These are phyloP conservation scores for Cichlasoma orientale DNA, from an alignment of 2,797 vertebrate genomes.

Conservation along the genomic window DNA sequence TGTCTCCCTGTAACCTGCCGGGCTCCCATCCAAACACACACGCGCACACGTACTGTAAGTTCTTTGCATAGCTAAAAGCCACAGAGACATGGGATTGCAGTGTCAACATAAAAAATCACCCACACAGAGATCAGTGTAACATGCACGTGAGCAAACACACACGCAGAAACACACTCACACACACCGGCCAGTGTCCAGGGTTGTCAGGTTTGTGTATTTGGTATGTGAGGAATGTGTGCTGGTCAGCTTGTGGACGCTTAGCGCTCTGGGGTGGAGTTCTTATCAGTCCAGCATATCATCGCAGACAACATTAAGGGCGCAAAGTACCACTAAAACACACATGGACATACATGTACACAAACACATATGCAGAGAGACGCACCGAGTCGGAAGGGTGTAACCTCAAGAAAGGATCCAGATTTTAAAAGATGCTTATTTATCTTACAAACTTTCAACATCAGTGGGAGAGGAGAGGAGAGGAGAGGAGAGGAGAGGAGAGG, in stretches of 20 bases:
- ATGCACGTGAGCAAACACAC: slow-evolving; percentile 37
- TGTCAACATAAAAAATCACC: slow-evolving; percentile 58
- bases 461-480: neutral
- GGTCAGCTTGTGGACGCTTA: slow-evolving; percentile 41
- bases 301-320: slow-evolving; percentile 33
- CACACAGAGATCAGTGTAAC: slow-evolving; percentile 49
- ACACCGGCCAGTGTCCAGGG: slow-evolving; percentile 29
- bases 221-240: slow-evolving; percentile 70
- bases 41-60: slow-evolving; percentile 27
- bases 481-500: neutral
- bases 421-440: neutral
- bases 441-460: neutral
- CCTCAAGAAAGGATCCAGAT: neutral
- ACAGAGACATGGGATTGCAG: slow-evolving; percentile 52
- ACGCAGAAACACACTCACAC: slow-evolving; percentile 21
- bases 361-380: neutral
- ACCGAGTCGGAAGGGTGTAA: slow-evolving; percentile 12
- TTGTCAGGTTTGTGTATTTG: slow-evolving; percentile 66
- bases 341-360: neutral
- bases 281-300: slow-evolving; percentile 59
- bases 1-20: slow-evolving; percentile 59
- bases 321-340: slow-evolving; percentile 29
- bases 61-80: slow-evolving; percentile 53
- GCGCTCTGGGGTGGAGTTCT: slow-evolving; percentile 57
- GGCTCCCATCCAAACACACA: slow-evolving; percentile 50